Conservation (phyloP, 2,113 vertebrate species). For the Bubo bubo region DNA sequence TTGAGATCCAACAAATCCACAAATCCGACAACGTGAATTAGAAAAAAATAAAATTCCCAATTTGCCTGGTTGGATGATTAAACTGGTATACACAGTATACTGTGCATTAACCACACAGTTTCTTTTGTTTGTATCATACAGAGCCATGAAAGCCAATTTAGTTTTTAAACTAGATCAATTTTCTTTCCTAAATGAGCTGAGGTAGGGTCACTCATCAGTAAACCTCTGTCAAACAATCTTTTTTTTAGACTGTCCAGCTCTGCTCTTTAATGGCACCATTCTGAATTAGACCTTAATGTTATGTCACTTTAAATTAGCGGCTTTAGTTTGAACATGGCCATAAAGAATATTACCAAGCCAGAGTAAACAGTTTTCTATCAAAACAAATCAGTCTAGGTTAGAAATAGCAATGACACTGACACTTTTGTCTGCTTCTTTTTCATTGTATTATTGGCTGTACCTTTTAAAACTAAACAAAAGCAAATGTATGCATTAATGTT, state of each 20-base stretch:
- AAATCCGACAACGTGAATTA: background rate
- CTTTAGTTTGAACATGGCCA: background rate
- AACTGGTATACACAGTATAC: background rate
- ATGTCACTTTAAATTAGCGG: constrained; percentile 45
- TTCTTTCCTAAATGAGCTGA: constrained; percentile 43
- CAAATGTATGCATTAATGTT: background rate
- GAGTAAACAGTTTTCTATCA: constrained; percentile 42
- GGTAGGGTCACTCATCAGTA: constrained; percentile 48
- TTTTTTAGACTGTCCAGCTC: constrained; percentile 15
- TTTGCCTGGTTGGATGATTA: background rate
- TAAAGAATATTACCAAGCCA: constrained; percentile 11
- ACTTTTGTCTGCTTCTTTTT: background rate
- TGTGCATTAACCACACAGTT: background rate
- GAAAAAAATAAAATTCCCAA: background rate
- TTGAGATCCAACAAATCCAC: background rate
- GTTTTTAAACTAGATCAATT: constrained; percentile 41
- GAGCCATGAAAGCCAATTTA: constrained; percentile 32
- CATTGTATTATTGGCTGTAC: background rate
- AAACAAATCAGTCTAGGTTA: constrained; percentile 15
- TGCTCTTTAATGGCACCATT: constrained; percentile 44
- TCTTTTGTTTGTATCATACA: background rate
- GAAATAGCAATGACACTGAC: background rate
- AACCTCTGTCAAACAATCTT: constrained; percentile 3
- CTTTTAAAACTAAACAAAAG: background rate
- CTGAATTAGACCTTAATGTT: constrained; percentile 48